Conservation (phyloP, 2,888 invertebrate genomes). For the Timema cristinae region DNA sequence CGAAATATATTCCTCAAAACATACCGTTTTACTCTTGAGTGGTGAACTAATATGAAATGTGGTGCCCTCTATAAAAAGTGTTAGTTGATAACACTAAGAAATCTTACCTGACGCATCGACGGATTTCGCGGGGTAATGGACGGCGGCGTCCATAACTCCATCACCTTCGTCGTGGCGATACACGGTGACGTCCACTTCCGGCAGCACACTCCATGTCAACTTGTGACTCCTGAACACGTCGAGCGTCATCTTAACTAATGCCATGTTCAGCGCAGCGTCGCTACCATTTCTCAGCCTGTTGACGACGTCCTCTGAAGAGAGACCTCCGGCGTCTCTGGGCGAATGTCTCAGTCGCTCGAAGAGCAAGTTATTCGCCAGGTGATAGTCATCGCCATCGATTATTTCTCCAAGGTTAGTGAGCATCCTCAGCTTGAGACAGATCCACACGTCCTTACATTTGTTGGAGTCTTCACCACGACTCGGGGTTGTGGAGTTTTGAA, state of each 20-base stretch:
- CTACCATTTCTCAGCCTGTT: not conserved
- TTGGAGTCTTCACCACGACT: no score
- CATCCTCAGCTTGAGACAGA: conserved; percentile 18
- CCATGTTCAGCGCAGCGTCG: not conserved
- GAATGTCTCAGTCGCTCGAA: conserved; percentile 7
- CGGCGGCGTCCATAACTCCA: conserved; percentile 21
- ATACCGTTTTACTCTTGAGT: no score
- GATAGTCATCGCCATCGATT: conserved; percentile 13
- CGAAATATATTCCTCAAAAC: no score
- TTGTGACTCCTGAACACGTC: conserved; percentile 24
- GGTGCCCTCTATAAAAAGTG: no score
- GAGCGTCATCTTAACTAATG: conserved; percentile 23
- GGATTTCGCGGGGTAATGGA: not conserved
- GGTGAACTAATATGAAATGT: no score
- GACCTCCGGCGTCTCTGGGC: not conserved
- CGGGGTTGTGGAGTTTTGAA: no score
- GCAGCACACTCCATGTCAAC: conserved; percentile 16
- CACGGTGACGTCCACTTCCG: conserved; percentile 20
- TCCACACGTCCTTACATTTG: conserved; percentile 11
- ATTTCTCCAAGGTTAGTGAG: conserved; percentile 21
- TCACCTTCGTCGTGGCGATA: conserved; percentile 16
- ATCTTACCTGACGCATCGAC: no score
- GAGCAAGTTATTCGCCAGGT: not conserved
- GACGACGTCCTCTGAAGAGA: conserved; percentile 11
- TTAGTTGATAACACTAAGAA: no score